Base-by-base conservation (phyloP, 2,888 invertebrate species). In the Temnothorax unifasciatus region DNA sequence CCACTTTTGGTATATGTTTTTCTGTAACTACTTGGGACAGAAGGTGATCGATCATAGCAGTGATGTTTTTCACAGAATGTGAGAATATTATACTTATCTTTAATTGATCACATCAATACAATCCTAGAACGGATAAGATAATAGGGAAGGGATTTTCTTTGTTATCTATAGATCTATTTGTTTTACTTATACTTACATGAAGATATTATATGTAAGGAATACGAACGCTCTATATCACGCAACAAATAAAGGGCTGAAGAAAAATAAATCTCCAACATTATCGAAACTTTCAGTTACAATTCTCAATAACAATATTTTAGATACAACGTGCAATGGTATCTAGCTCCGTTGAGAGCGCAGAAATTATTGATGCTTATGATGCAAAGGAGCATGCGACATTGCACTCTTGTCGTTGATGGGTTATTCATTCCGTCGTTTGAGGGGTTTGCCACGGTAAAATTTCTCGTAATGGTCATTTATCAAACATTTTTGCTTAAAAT, bases 381-480 rank as follows among this genome's bases (percentile, higher is more conserved):
- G 82, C 82, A 82, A 50, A 82, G 63, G 2, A 52, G 61, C 25
- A 63, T 52, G 29, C 61, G 44, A n/a, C 52, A 82, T 54, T 74
- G 25, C 11, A 29, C 41, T 3, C 5, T 75, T 13, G 15, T 63
- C n/a, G 0, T 82, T 21, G n/a, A 11, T 25, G 41, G 75, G 6
- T 63, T 75, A 11, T 82, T 75, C 11, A 21, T 64, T 44, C 3
- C 44, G 1, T 82, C 75, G 0, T 29, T 75, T 2, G 41, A 75
- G 3, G 75, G 82, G 44, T 82, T 82, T 11, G 74, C 63, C 11
- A 52, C 82, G 82, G 75, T 82, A 82, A 82, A 25, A 50, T 18
- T 50, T 50, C 50, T 50, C 5, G 5, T 47, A 47, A 47, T 18
- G 18, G 18, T 18, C 13, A 5, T 41, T 68, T 54, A 41, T 18